A percentile compares a stretch with the other conserved stretches of the same genome.
These are phyloP conservation scores for Drosophila maculinotata DNA, from an alignment of 2,888 invertebrate genomes.

Conservation along the genomic window DNA sequence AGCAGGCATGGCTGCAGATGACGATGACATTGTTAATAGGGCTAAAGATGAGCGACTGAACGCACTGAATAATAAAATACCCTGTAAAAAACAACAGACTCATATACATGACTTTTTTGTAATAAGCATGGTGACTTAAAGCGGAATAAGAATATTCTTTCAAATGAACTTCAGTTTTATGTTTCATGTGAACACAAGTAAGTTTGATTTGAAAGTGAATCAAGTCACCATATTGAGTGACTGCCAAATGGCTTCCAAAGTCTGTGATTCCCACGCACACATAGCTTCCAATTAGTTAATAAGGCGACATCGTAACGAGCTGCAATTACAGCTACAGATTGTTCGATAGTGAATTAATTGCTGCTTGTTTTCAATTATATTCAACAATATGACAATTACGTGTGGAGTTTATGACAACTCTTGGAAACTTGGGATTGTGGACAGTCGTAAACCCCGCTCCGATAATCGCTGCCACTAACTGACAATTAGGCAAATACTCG, in stretches of 20 bases:
- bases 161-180: background rate
- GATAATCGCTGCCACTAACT: slow-evolving; percentile 69
- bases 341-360: slow-evolving; percentile 59
- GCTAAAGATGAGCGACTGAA: slow-evolving; percentile 48
- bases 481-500: slow-evolving; percentile 58
- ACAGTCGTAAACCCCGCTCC: slow-evolving; percentile 17
- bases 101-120: too few species aligned
- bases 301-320: slow-evolving; percentile 9
- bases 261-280: slow-evolving; percentile 4
- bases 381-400: slow-evolving; percentile 49
- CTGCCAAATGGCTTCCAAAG: background rate
- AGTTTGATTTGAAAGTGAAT: background rate
- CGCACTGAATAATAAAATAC: slow-evolving; percentile 31
- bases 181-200: too few species aligned
- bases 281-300: slow-evolving; percentile 7
- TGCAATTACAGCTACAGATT: slow-evolving; percentile 35
- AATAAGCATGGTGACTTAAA: too few species aligned
- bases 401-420: slow-evolving; percentile 43
- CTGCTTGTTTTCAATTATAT: slow-evolving; percentile 41
- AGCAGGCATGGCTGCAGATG: slow-evolving; percentile 64
- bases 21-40: slow-evolving; percentile 74
- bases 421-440: background rate
- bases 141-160: too few species aligned
- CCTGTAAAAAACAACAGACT: background rate
- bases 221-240: background rate